phyloP scores from a whole-genome alignment of 2,888 invertebrate genomes.

The Himalopsyche japonica region DNA sequence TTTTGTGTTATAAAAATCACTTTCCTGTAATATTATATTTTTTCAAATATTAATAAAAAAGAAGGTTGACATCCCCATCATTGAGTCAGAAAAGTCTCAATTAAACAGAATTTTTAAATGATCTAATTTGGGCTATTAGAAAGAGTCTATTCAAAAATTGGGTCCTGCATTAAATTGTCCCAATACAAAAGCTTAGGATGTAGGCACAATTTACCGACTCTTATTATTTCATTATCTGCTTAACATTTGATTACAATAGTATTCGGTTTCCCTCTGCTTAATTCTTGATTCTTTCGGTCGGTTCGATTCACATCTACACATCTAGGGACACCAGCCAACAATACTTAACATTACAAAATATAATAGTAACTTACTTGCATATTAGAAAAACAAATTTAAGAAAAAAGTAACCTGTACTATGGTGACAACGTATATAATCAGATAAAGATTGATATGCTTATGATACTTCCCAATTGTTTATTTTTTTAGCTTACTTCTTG shows the following conservation, averaged over 20 bases:
- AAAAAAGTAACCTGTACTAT: no score
- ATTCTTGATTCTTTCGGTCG: not conserved
- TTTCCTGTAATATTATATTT: no score
- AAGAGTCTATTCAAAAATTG: not conserved
- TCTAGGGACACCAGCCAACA: not conserved
- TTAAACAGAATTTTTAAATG: not conserved
- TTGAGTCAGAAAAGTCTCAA: not conserved
- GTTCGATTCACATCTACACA: not conserved
- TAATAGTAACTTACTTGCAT: no score
- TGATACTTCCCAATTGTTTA: no score
- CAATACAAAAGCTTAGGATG: not conserved
- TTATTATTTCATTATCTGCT: constrained; percentile 31
- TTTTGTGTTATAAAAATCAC: no score
- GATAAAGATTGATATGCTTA: no score
- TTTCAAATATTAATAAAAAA: no score
- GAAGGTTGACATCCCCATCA: not conserved
- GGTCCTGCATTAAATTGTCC: not conserved
- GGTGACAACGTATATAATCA: no score
- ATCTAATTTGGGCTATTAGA: not conserved
- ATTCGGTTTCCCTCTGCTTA: not conserved
- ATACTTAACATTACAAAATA: not conserved
- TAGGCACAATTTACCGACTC: constrained; percentile 19
- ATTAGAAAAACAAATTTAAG: no score
- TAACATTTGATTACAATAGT: constrained; percentile 19
- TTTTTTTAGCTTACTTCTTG: no score